A percentile compares a stretch with the other conserved stretches of the same genome.
Conservation (phyloP, 2,888 invertebrate genomes). For the Macropis europaea region DNA sequence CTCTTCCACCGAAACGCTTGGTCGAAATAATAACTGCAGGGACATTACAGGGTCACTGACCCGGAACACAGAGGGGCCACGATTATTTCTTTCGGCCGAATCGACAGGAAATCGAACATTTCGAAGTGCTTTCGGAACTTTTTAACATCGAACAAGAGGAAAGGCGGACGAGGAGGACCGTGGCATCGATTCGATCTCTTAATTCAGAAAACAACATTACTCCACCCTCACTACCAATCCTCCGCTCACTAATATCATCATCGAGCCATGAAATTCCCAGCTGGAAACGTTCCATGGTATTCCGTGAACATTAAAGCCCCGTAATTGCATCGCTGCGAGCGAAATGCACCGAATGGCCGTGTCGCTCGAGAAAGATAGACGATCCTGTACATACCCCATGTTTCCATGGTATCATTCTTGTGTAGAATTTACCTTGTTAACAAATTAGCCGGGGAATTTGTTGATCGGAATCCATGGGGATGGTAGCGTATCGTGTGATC, state of each 20-base stretch:
- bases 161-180: neutral
- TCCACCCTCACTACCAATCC: conserved; percentile 29
- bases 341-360: conserved; percentile 63
- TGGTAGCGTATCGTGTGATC: conserved; percentile 17
- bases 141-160: neutral
- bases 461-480: conserved; percentile 10
- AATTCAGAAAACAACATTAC: conserved; percentile 67
- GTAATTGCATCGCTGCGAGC: conserved; percentile 74
- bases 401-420: conserved; percentile 35
- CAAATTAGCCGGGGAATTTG: conserved; percentile 35
- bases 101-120: neutral
- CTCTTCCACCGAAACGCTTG: too few relatives aligned
- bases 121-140: neutral
- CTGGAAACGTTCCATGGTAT: conserved; percentile 68
- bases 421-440: conserved; percentile 40
- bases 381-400: conserved; percentile 13
- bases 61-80: too few relatives aligned
- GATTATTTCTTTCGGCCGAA: too few relatives aligned
- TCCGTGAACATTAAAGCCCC: conserved; percentile 71
- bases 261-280: conserved; percentile 73
- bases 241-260: conserved; percentile 67
- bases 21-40: too few relatives aligned
- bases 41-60: too few relatives aligned
- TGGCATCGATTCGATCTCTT: conserved; percentile 64
- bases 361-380: conserved; percentile 23